phyloP scores from a whole-genome alignment of 2,888 invertebrate genomes.

The Eulithis prunata region DNA sequence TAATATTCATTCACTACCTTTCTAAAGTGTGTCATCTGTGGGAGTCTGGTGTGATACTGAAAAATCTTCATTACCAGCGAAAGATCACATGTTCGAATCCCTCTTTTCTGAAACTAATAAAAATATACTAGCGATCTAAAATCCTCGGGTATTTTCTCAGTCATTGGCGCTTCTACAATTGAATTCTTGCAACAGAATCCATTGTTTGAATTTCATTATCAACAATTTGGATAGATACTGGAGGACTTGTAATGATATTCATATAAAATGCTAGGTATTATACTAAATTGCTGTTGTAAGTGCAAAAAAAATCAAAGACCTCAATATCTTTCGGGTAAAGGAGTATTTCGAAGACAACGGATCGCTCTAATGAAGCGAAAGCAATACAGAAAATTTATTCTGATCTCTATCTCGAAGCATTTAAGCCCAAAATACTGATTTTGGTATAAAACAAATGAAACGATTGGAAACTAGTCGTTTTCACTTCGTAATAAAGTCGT shows the following conservation, averaged over 20 bases:
- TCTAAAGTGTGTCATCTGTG: too few relatives aligned
- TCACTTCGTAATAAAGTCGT: slow-evolving; percentile 11
- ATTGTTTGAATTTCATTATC: too few relatives aligned
- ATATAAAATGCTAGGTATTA: not conserved
- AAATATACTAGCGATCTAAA: too few relatives aligned
- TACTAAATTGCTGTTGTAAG: slow-evolving; percentile 1
- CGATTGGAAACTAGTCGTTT: slow-evolving; percentile 9
- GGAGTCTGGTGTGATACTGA: too few relatives aligned
- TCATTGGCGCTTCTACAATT: too few relatives aligned
- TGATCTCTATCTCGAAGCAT: slow-evolving; percentile 9
- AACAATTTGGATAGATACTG: too few relatives aligned
- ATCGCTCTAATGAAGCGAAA: slow-evolving; percentile 27
- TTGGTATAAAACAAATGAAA: slow-evolving; percentile 1
- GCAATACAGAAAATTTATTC: not conserved
- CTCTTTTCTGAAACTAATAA: too few relatives aligned
- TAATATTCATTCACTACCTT: slow-evolving; percentile 21
- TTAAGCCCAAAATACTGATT: slow-evolving; percentile 3
- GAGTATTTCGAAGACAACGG: not conserved
- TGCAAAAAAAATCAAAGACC: slow-evolving; percentile 19
- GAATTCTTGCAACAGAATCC: too few relatives aligned
- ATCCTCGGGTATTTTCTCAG: too few relatives aligned
- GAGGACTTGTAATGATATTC: too few relatives aligned
- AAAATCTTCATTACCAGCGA: too few relatives aligned
- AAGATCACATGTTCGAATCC: too few relatives aligned
- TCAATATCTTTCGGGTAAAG: not conserved